Evolutionary conservation across 2,113 vertebrate genomes (phyloP), one percentile per base, ranked within the genome.

Genomic region (Tachysurus fulvidraco): DNA sequence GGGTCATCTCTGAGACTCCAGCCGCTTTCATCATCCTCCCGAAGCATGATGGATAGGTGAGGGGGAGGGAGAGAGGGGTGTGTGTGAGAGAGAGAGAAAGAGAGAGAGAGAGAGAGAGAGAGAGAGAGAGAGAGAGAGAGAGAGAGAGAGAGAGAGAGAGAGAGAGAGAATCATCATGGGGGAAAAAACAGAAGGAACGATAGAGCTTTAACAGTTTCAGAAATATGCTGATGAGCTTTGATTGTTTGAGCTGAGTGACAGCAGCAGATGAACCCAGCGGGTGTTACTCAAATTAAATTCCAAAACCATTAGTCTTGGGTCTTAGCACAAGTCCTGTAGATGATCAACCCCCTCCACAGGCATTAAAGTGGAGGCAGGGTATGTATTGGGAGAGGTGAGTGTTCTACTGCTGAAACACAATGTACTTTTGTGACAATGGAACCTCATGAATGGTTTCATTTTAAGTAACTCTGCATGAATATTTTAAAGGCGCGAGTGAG

Each of bases 181-280:
- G 36, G 36, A 36, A 36, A 36, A 67, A 67, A 17, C 44, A 52
- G 13, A 9, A 52, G 13, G 41, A 54, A 14, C n/a, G 16, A 1
- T 10, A 59, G 25, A 36, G 78, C 59, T 81, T 89, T 57, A 84
- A 81, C 23, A 5, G 12, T 54, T 46, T 57, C 28, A 8, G 54
- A 84, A 83, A 83, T 79, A 87, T 67, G 60, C 77, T 50, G n/a
- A 64, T 87, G 77, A 57, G 41, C 50, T 92, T 88, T 93, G 89
- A 88, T 92, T 91, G 84, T 90, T 83, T 65, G 86, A 93, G 93
- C 93, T 92, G 90, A 91, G 21, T 73, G 81, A 81, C 65, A 52
- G 88, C 23, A 41, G 57, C 73, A 50, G 52, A 86, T 84, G 82
- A 89, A 81, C 81, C 62, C 81, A 89, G 64, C 88, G 76, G 85